phyloP scores from a whole-genome alignment of 2,113 vertebrate genomes.

The Pantherophis guttatus region DNA sequence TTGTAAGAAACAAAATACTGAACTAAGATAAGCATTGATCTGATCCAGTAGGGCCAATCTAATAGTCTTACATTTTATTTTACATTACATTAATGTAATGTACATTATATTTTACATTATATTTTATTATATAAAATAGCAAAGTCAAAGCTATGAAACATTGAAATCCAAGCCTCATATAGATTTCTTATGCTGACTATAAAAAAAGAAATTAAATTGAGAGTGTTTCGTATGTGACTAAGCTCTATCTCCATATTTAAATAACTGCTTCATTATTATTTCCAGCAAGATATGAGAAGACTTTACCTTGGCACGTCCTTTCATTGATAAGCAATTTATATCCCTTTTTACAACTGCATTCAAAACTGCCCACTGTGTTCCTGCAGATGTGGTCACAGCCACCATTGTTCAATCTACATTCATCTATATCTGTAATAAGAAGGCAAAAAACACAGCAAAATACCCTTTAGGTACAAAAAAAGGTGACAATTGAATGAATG shows the following conservation, averaged over 20 bases:
- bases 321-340: conserved; percentile 98
- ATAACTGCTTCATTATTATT: background rate
- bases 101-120: background rate
- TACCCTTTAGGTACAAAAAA: background rate
- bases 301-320: conserved; percentile 90
- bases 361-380: conserved; percentile 96
- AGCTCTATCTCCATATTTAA: background rate
- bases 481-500: background rate
- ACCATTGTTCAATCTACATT: conserved; percentile 91
- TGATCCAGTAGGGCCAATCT: background rate
- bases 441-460: background rate
- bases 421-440: conserved; percentile 84
- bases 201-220: background rate
- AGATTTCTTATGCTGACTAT: background rate
- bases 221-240: background rate
- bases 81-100: too few species aligned
- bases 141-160: background rate
- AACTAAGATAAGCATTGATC: background rate
- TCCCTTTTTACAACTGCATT: conserved; percentile 97
- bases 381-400: conserved; percentile 97
- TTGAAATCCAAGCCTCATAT: background rate
- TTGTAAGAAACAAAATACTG: background rate
- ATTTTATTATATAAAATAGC: background rate
- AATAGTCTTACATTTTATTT: background rate
- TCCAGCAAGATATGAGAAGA: background rate